These are phyloP conservation scores for Rhimphoctona megacephalus DNA, from an alignment of 2,888 invertebrate species.

Conservation along the genomic window DNA sequence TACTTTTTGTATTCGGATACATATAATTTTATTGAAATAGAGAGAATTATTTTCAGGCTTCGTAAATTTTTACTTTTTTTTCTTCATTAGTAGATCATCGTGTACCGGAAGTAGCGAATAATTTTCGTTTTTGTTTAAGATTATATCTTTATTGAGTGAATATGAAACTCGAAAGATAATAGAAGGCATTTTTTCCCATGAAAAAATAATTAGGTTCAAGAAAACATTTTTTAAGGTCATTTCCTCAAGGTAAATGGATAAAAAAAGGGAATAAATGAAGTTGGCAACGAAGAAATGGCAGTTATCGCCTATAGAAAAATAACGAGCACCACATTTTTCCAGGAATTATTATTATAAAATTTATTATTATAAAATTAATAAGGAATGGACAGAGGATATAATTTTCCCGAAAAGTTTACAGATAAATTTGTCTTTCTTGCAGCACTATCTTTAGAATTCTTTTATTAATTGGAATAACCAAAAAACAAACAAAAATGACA, in stretches of 20 bases:
- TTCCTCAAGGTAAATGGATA: not conserved
- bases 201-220: not conserved
- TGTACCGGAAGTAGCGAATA: not conserved
- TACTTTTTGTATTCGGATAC: not conserved
- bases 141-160: not conserved
- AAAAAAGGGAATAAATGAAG: not conserved
- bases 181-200: not conserved
- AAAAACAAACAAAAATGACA: not conserved
- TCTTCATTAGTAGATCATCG: not conserved
- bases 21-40: not conserved
- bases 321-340: not conserved
- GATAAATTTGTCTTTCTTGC: not conserved
- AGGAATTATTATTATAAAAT: not conserved
- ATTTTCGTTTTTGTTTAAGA: not conserved
- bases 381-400: too few species aligned
- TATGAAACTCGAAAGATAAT: too few species aligned
- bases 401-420: not conserved
- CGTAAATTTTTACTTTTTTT: not conserved
- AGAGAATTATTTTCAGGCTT: not conserved
- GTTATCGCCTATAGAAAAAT: not conserved
- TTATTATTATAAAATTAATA: not conserved
- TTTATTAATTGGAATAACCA: not conserved
- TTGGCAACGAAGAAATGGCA: slow-evolving; percentile 1
- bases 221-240: not conserved
- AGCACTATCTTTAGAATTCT: not conserved